Evolutionary conservation across 2,888 invertebrate genomes (phyloP).

Genomic region (Spodoptera picta): DNA sequence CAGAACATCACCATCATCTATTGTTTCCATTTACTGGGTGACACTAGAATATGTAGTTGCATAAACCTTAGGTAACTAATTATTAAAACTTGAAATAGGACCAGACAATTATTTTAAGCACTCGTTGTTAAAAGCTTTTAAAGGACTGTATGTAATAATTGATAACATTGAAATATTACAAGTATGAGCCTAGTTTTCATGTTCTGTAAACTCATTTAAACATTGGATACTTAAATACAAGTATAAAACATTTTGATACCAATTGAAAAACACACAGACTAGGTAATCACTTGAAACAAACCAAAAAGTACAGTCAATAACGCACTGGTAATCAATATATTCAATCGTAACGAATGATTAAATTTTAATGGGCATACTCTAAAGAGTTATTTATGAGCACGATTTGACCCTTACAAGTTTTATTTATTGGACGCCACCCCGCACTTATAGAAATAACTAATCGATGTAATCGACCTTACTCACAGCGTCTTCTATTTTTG

Average conservation of each 20-base stretch:
- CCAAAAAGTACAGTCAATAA: conserved; percentile 18
- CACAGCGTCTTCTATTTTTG: conserved; percentile 42
- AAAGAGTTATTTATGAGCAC: conserved; percentile 71
- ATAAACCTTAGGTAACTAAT: too few relatives aligned
- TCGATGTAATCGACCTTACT: conserved; percentile 39
- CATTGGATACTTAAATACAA: too few relatives aligned
- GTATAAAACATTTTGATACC: neutral
- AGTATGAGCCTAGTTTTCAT: too few relatives aligned
- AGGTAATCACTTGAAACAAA: neutral
- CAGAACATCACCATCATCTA: too few relatives aligned
- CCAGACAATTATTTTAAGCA: too few relatives aligned
- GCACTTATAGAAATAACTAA: conserved; percentile 44
- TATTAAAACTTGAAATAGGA: too few relatives aligned
- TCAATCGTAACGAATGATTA: conserved; percentile 75
- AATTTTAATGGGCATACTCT: conserved; percentile 77
- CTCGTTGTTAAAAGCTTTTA: too few relatives aligned
- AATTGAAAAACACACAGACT: neutral
- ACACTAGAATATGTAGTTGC: too few relatives aligned
- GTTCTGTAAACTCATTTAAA: too few relatives aligned
- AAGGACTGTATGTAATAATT: too few relatives aligned
- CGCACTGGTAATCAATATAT: conserved; percentile 73
- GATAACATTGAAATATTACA: too few relatives aligned
- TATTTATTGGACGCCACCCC: conserved; percentile 69
- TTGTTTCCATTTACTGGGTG: too few relatives aligned
- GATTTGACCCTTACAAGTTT: conserved; percentile 71